A percentile compares a stretch with the other conserved stretches of the same genome.
phyloP scores from a whole-genome alignment of 2,797 vertebrate genomes.

The Enteromius treurensis region DNA sequence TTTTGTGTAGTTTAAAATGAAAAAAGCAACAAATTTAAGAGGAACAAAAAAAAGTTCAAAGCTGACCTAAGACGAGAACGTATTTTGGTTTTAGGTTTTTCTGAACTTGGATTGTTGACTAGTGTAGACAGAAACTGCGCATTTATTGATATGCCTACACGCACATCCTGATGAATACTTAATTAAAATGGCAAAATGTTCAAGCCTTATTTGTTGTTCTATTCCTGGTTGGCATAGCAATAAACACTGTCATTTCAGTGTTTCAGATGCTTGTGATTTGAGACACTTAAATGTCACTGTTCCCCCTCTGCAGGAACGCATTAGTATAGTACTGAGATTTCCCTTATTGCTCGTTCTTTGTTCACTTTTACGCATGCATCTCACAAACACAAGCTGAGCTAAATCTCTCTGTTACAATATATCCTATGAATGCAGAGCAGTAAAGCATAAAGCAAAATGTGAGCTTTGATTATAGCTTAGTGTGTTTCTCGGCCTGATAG shows the following conservation, averaged over 20 bases:
- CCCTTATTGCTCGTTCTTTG: background rate
- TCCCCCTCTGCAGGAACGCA: background rate
- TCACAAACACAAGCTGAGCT: constrained; percentile 15
- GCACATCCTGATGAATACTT: constrained; percentile 11
- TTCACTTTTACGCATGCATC: background rate
- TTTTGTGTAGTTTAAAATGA: background rate
- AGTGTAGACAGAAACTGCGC: background rate
- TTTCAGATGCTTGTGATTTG: background rate
- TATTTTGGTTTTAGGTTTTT: no score
- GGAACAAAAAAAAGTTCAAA: no score
- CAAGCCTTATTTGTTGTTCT: constrained; percentile 27
- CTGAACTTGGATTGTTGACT: no score
- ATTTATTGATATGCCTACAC: background rate
- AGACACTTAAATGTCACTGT: constrained; percentile 3
- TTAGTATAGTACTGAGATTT: constrained; percentile 25
- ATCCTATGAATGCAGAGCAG: constrained; percentile 69
- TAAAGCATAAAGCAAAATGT: constrained; percentile 69
- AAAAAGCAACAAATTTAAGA: background rate
- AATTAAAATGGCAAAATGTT: constrained; percentile 31
- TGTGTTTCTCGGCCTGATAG: constrained; percentile 67
- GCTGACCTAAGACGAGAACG: no score
- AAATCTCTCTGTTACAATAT: constrained; percentile 69
- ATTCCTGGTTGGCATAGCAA: constrained; percentile 50
- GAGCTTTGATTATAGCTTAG: constrained; percentile 68
- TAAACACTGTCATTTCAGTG: constrained; percentile 7